These are phyloP conservation scores for Podarcis cretensis DNA, from an alignment of 2,113 vertebrate species.

Conservation along the genomic window DNA sequence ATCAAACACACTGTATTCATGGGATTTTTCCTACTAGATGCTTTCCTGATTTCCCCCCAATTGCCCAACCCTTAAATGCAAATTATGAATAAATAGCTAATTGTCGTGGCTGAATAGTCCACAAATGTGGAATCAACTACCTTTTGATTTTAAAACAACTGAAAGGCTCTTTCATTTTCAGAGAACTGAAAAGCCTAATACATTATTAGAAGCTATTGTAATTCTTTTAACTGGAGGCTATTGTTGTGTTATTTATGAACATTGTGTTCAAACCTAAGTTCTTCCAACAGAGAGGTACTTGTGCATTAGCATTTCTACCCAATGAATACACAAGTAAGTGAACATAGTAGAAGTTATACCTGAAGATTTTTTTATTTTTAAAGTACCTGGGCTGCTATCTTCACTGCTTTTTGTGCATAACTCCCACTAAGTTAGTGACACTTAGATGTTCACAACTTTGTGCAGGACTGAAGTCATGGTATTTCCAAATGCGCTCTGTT, in stretches of 20 bases:
- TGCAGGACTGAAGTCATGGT: neutral
- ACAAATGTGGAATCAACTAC: slow-evolving; percentile 49
- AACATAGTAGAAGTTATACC: neutral
- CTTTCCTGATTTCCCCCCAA: neutral
- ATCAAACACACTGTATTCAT: neutral
- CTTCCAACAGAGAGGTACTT: slow-evolving; percentile 26
- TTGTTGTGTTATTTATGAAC: neutral
- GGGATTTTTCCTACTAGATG: neutral
- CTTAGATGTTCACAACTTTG: neutral
- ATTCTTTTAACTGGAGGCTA: slow-evolving; percentile 52
- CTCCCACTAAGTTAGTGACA: neutral
- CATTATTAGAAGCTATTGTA: slow-evolving; percentile 40
- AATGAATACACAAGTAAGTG: neutral
- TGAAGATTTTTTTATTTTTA: slow-evolving; percentile 6
- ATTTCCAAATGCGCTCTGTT: neutral
- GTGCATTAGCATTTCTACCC: slow-evolving; percentile 9
- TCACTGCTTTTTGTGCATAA: neutral
- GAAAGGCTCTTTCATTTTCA: slow-evolving; percentile 50
- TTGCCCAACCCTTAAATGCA: slow-evolving; percentile 10
- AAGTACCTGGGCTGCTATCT: neutral
- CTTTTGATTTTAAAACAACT: slow-evolving; percentile 49
- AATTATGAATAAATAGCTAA: slow-evolving; percentile 45
- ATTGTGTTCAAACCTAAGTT: slow-evolving; percentile 10
- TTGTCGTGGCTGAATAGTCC: slow-evolving; percentile 28
- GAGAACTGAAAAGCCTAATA: slow-evolving; percentile 27